Conservation (phyloP, 92 coral and sea anemone species). For the Siderastrea siderea region DNA sequence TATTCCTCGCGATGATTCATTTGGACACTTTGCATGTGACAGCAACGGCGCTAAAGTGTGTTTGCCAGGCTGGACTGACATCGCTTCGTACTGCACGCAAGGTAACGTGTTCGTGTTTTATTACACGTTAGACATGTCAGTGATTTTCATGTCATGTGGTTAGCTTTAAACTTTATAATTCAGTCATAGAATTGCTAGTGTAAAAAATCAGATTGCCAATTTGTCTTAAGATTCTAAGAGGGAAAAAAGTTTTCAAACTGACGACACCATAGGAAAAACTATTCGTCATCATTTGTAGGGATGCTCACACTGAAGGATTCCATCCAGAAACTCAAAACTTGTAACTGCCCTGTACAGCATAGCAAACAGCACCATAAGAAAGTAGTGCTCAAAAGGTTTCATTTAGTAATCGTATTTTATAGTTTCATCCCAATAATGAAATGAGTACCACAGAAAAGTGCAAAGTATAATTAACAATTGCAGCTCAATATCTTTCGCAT, state of each 20-base stretch:
- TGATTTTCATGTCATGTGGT: background rate
- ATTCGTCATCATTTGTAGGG: background rate
- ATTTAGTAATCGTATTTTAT: background rate
- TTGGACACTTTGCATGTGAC: constrained; percentile 86
- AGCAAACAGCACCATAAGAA: too few species aligned
- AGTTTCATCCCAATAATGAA: background rate
- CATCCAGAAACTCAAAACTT: background rate
- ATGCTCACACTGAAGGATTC: background rate
- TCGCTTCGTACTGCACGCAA: background rate
- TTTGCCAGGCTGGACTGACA: constrained; percentile 84
- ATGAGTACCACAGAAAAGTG: background rate
- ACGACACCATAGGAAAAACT: too few species aligned
- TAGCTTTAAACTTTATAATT: too few species aligned
- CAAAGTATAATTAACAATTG: background rate
- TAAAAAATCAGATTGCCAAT: too few species aligned
- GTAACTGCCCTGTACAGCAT: too few species aligned
- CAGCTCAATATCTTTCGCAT: background rate
- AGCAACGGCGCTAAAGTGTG: constrained; percentile 81
- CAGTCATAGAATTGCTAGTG: too few species aligned
- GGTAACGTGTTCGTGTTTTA: background rate
- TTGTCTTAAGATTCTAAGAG: too few species aligned
- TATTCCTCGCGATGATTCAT: constrained; percentile 79
- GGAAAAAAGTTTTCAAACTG: too few species aligned
- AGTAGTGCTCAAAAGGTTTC: background rate
- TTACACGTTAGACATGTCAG: background rate